phyloP scores from a whole-genome alignment of 2,113 vertebrate species.

The Mormyrus iriodes region DNA sequence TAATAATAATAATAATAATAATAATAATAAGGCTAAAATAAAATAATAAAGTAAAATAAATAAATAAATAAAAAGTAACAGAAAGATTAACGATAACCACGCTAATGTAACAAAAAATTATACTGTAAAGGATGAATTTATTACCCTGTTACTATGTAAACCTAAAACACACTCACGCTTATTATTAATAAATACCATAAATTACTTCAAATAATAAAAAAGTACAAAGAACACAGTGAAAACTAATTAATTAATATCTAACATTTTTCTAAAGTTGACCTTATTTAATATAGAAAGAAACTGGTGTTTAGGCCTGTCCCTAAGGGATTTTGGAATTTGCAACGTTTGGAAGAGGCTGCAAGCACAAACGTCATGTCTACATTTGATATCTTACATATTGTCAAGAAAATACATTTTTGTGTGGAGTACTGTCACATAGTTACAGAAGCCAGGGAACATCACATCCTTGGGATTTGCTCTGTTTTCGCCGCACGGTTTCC shows the following conservation, averaged over 20 bases:
- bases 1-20: background rate
- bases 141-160: background rate
- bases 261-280: background rate
- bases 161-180: background rate
- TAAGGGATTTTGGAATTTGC: background rate
- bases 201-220: background rate
- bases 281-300: background rate
- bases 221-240: background rate
- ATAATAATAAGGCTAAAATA: background rate
- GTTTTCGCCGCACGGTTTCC: background rate
- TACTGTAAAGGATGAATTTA: background rate
- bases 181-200: background rate
- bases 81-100: background rate
- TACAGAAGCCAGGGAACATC: background rate
- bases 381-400: constrained; percentile 4
- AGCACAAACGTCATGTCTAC: background rate
- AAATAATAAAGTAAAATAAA: too few relatives aligned
- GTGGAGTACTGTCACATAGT: background rate
- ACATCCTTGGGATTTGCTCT: background rate
- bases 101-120: background rate
- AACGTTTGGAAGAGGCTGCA: background rate
- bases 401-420: background rate
- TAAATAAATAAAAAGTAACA: too few relatives aligned
- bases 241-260: background rate
- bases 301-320: background rate